A percentile compares a stretch with the other conserved stretches of the same genome.
phyloP scores from a whole-genome alignment of 2,888 invertebrate species.

The Capitulum mitella region DNA sequence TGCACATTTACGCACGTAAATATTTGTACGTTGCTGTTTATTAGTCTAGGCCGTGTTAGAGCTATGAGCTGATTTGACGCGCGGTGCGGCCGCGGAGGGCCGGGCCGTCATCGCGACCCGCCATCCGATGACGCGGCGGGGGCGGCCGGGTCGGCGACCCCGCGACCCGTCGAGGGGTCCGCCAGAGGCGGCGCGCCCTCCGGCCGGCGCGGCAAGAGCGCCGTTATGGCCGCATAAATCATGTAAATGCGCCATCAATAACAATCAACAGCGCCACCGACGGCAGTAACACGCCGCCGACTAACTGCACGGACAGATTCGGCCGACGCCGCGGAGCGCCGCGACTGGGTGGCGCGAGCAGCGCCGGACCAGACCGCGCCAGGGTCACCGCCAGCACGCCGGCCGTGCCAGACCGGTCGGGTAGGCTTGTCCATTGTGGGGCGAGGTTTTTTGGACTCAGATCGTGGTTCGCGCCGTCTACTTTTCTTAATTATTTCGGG shows the following conservation, averaged over 20 bases:
- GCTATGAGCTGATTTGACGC: neutral
- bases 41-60: slow-evolving; percentile 5
- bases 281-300: neutral
- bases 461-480: too few species aligned
- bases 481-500: too few species aligned
- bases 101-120: neutral
- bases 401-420: too few species aligned
- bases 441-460: too few species aligned
- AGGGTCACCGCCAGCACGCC: too few species aligned
- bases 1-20: slow-evolving; percentile 9
- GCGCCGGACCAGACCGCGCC: too few species aligned
- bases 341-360: too few species aligned
- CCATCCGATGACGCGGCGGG: neutral
- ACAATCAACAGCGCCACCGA: neutral
- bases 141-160: too few species aligned
- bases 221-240: neutral
- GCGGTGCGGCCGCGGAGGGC: neutral
- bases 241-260: slow-evolving; percentile 7
- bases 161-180: neutral
- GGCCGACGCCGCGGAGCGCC: neutral
- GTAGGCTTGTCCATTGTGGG: too few species aligned
- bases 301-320: neutral
- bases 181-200: neutral
- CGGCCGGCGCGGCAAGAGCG: neutral
- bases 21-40: slow-evolving; percentile 16